phyloP scores from a whole-genome alignment of 2,797 vertebrate genomes.

The Lophius americanus region DNA sequence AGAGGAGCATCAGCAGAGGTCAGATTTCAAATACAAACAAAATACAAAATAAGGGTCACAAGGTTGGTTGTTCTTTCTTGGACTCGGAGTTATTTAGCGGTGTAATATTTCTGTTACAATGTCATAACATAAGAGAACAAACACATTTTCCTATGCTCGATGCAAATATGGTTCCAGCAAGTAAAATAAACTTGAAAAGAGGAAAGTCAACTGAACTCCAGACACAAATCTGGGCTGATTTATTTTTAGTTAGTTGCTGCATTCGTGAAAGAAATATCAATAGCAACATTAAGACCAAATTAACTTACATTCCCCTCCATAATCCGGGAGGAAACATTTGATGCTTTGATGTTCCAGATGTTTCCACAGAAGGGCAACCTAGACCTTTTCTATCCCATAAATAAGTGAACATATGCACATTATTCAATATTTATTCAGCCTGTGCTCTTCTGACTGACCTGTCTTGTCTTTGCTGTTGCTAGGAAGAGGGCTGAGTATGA shows the following conservation, averaged over 20 bases:
- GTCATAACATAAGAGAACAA: too few species aligned
- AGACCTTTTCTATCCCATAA: too few species aligned
- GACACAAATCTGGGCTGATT: too few species aligned
- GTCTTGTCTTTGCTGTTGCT: conserved; percentile 13
- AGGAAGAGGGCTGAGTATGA: conserved; percentile 88
- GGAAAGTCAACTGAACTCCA: too few species aligned
- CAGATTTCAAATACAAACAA: conserved; percentile 1
- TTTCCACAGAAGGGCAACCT: too few species aligned
- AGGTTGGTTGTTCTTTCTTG: not conserved
- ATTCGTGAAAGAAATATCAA: too few species aligned
- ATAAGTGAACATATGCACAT: too few species aligned
- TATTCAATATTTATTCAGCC: not conserved
- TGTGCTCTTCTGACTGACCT: conserved; percentile 8
- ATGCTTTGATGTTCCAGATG: not conserved
- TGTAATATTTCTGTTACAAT: not conserved
- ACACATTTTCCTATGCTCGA: too few species aligned
- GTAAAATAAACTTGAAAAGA: too few species aligned
- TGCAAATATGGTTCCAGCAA: too few species aligned
- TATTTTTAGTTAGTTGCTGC: too few species aligned
- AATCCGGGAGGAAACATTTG: conserved; percentile 9
- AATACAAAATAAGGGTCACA: not conserved
- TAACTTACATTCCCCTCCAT: not conserved
- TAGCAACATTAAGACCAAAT: too few species aligned
- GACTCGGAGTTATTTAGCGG: not conserved
- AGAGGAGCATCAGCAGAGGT: conserved; percentile 79